phyloP scores from a whole-genome alignment of 2,888 invertebrate species.

The Dromius quadrimaculatus region DNA sequence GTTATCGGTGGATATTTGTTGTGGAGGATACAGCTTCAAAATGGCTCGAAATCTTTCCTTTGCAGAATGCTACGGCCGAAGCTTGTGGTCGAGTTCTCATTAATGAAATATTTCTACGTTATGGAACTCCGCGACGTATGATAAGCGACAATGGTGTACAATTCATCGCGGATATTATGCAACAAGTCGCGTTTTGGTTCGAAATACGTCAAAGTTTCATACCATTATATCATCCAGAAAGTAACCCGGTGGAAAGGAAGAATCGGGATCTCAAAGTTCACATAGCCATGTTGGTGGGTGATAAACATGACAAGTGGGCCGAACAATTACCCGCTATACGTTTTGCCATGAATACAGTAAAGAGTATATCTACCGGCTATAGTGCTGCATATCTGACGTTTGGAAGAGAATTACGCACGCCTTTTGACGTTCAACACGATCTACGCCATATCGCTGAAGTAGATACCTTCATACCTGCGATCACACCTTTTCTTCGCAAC shows the following conservation, averaged over 20 bases:
- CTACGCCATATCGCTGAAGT: slow-evolving; percentile 7
- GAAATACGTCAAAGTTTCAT: too few species aligned
- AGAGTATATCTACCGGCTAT: slow-evolving; percentile 53
- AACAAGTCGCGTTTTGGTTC: slow-evolving; percentile 58
- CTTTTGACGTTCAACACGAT: slow-evolving; percentile 49
- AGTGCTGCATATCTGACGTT: slow-evolving; percentile 58
- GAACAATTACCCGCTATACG: slow-evolving; percentile 55
- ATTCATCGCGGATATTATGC: slow-evolving; percentile 44
- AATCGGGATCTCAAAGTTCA: too few species aligned
- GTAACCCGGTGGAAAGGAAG: too few species aligned
- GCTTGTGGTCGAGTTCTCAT: slow-evolving; percentile 57
- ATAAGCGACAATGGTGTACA: slow-evolving; percentile 56
- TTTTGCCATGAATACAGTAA: slow-evolving; percentile 57
- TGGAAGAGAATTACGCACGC: slow-evolving; percentile 57
- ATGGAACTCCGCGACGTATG: slow-evolving; percentile 59
- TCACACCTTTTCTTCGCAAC: slow-evolving; percentile 48
- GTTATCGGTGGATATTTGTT: slow-evolving; percentile 40
- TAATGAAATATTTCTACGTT: slow-evolving; percentile 60
- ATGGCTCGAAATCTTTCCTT: slow-evolving; percentile 61
- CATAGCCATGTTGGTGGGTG: too few species aligned
- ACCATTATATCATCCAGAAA: too few species aligned
- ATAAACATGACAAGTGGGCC: too few species aligned
- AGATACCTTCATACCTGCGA: slow-evolving; percentile 44
- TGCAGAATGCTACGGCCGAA: slow-evolving; percentile 58
- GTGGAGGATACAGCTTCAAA: slow-evolving; percentile 11